phyloP scores from a whole-genome alignment of 2,797 vertebrate genomes.

The Dermochelys coriacea region DNA sequence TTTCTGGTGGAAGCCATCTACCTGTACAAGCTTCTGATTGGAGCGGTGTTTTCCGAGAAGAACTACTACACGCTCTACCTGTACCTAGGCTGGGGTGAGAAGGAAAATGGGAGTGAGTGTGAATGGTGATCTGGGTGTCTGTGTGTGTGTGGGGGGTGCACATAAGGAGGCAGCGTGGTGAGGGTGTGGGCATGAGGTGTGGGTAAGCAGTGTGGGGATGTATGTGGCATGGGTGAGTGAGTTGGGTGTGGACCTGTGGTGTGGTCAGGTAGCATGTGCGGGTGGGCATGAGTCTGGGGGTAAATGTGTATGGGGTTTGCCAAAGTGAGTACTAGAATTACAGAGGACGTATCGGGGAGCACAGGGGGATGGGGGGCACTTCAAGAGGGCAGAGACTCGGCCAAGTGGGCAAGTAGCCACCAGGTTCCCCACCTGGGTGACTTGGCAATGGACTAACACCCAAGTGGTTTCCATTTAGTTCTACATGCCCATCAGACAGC shows the following conservation, averaged over 20 bases:
- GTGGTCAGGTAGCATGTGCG: too few species aligned
- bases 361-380: accelerated
- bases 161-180: background rate
- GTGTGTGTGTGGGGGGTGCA: background rate
- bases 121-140: background rate
- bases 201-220: background rate
- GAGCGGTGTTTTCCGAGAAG: constrained; percentile 86
- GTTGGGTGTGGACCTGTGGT: too few species aligned
- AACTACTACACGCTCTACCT: constrained; percentile 86
- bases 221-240: too few species aligned
- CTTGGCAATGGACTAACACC: background rate
- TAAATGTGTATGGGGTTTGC: background rate
- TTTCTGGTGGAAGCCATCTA: constrained; percentile 89
- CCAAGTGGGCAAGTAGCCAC: background rate
- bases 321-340: background rate
- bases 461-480: background rate
- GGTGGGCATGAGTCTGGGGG: accelerated
- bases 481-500: background rate
- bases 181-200: background rate
- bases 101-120: background rate
- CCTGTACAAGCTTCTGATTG: constrained; percentile 87
- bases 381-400: background rate
- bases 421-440: background rate
- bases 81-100: constrained; percentile 88
- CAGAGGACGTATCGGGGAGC: accelerated